Evolutionary conservation across 2,888 invertebrate species (phyloP), one percentile per base, ranked within the genome.

Genomic region (Pollenia angustigena): DNA sequence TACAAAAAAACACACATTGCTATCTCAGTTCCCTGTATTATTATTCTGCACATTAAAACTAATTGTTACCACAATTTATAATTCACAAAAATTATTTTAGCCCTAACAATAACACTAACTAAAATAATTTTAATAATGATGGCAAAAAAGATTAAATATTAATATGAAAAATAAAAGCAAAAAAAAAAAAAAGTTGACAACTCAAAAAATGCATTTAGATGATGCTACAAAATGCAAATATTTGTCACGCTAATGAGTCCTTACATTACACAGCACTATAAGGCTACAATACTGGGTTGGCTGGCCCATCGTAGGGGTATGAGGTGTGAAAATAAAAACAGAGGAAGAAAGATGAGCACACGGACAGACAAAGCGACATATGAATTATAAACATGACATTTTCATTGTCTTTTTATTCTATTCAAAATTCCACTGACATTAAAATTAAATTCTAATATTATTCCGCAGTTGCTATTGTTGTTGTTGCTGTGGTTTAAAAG

Each of bases 211-310:
- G 69, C 85, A 80, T 81, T 85, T 71, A 71, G 69, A 71, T 81
- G 75, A 85, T 69, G 68, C 64, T 78, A 68, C 78, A 66, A 82
- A 82, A 82, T 83, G 79, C 79, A 86, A 86, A 86, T 86, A 86
- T 86, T 82, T 83, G 82, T 82, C 86, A 83, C 83, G 68, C 83
- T 86, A 86, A 86, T 86, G 86, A 86, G 80, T 75, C 71, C 75
- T 83, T 75, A 71, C 74, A 80, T 69, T 71, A 56, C 44, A 75
- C 56, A 42, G 56, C 42, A 68, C 48, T 69, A 60, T 54, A 11
- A 66, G 54, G 40, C 50, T 46, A 42, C 40, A 58, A 11, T 44
- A 81, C 23, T 50, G n/a, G 52, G 42, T 9, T 72, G 71, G 50
- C 9, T 18, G 71, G 71, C 10, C 64, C 64, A 52, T 72, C 40